phyloP scores from a whole-genome alignment of 2,888 invertebrate genomes.

The Tetranychus truncatus region DNA sequence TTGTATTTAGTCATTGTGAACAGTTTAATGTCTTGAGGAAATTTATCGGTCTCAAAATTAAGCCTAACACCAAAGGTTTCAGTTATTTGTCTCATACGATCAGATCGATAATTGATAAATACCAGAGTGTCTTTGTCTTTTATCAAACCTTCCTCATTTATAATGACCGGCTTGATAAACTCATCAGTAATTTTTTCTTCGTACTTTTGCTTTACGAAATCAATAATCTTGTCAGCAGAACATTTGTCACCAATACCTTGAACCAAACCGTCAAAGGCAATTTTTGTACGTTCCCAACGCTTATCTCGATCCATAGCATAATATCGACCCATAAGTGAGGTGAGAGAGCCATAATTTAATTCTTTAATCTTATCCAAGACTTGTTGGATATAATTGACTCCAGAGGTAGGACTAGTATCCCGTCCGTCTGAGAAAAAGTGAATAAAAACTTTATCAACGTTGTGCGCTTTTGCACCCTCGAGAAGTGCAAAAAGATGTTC shows the following conservation, averaged over 20 bases:
- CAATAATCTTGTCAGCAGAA: constrained; percentile 28
- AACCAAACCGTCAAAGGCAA: constrained; percentile 35
- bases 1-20: constrained; percentile 36
- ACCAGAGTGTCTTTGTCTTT: constrained; percentile 34
- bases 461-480: constrained; percentile 32
- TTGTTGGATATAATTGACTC: constrained; percentile 27
- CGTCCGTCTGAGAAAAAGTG: constrained; percentile 36
- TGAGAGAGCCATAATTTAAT: constrained; percentile 28
- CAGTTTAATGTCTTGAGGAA: constrained; percentile 28
- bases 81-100: constrained; percentile 35
- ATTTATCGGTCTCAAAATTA: constrained; percentile 29
- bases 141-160: constrained; percentile 30
- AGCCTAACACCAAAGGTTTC: constrained; percentile 31
- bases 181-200: constrained; percentile 32
- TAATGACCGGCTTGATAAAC: constrained; percentile 35
- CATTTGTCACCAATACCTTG: constrained; percentile 32
- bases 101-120: constrained; percentile 36
- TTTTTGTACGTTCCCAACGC: constrained; percentile 30
- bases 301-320: constrained; percentile 37
- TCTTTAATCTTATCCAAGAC: constrained; percentile 23
- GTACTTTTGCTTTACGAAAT: constrained; percentile 29
- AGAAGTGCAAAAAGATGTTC: constrained; percentile 34
- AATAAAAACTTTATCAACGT: constrained; percentile 33
- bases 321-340: constrained; percentile 34
- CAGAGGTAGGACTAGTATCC: constrained; percentile 35